phyloP scores from a whole-genome alignment of 2,888 invertebrate genomes.

The Pedicia rivosa region DNA sequence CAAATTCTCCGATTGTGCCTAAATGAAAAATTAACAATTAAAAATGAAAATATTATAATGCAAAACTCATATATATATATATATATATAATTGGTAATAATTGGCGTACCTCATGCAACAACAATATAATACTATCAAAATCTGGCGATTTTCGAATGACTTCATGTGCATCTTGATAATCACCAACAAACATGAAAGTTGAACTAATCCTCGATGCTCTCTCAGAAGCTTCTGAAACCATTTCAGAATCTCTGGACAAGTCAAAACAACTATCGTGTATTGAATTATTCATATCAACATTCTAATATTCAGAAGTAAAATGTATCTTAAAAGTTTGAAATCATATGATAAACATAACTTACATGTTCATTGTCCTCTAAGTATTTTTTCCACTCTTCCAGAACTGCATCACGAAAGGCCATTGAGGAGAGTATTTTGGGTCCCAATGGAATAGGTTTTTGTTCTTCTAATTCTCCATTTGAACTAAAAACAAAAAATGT shows the following conservation, averaged over 20 bases:
- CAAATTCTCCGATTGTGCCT: constrained; percentile 8
- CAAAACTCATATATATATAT: too few species aligned
- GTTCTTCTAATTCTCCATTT: constrained; percentile 14
- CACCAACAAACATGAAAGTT: constrained; percentile 9
- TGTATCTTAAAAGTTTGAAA: too few species aligned
- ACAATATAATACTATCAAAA: constrained; percentile 15
- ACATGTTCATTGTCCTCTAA: neutral
- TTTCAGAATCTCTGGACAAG: neutral
- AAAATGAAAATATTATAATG: neutral
- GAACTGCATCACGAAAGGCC: constrained; percentile 13
- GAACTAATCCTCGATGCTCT: constrained; percentile 9
- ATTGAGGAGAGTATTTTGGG: constrained; percentile 15
- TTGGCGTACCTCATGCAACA: constrained; percentile 13
- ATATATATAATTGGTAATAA: neutral
- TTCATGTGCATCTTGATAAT: constrained; percentile 8
- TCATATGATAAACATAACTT: too few species aligned
- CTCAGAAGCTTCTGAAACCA: neutral
- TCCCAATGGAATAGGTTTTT: constrained; percentile 8
- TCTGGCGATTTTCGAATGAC: constrained; percentile 13
- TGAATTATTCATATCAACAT: neutral
- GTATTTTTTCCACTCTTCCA: constrained; percentile 10
- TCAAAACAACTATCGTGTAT: neutral
- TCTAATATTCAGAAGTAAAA: neutral
- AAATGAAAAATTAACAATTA: too few species aligned
- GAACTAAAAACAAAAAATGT: constrained; percentile 11